These are phyloP conservation scores for Tenebrosternarchus preto DNA, from an alignment of 2,113 vertebrate species.

Conservation along the genomic window DNA sequence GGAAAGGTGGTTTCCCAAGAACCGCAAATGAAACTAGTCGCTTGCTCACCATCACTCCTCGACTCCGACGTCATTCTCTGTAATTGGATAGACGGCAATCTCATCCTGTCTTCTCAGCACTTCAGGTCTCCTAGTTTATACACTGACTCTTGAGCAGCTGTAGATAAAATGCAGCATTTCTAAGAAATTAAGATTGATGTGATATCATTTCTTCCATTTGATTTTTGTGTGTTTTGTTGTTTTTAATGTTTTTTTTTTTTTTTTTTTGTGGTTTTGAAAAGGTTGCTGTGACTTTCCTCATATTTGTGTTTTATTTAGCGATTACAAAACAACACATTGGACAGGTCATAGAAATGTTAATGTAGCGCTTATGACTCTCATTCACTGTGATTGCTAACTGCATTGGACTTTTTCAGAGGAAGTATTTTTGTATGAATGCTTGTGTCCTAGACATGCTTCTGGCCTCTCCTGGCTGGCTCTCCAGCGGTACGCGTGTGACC, in stretches of 20 bases:
- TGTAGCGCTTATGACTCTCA: neutral
- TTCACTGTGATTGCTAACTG: conserved; percentile 46
- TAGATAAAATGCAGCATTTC: conserved; percentile 10
- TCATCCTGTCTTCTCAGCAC: neutral
- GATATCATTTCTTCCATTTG: neutral
- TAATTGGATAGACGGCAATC: neutral
- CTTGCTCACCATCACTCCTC: neutral
- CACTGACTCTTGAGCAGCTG: conserved; percentile 31
- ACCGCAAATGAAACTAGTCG: neutral
- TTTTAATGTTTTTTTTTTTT: neutral
- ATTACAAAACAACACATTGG: too few relatives aligned
- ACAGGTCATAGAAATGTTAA: conserved; percentile 14
- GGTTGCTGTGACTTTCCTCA: neutral
- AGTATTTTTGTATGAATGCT: conserved; percentile 33
- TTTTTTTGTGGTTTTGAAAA: neutral
- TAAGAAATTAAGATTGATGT: neutral
- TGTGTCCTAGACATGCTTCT: neutral
- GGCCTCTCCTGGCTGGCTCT: neutral
- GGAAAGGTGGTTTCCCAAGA: neutral
- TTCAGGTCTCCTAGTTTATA: conserved; percentile 7
- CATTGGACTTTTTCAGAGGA: conserved; percentile 19
- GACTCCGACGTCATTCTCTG: neutral
- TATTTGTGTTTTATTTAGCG: neutral
- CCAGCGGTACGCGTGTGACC: conserved; percentile 29
- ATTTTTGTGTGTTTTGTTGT: too few relatives aligned